Base-by-base conservation (phyloP, 2,113 vertebrate species). In the Pogonocichla stellata region DNA sequence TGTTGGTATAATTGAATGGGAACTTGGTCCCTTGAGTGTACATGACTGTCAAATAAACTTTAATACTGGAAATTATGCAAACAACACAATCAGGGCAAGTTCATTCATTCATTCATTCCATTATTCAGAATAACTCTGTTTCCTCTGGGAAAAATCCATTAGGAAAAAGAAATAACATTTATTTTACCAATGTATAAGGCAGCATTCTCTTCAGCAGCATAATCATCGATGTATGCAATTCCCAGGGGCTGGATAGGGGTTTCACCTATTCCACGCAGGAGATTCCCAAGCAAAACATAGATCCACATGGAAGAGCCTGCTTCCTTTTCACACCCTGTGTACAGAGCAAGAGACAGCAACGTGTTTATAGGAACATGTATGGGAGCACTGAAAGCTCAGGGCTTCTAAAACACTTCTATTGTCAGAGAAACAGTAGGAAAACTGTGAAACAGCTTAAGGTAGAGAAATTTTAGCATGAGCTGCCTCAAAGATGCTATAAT, bases 161-260 rank as follows among this genome's bases (percentile, higher is more conserved):
- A 53, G 14, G 43, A 70, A 77, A 78, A 66, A 56, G 14, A 34
- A 16, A 18, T 22, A 23, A 10, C 14, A 61, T 72, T 78, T 90
- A 11, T 38, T n/a, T 97, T 97, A 99, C 99, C 99, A 62, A 99
- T 98, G 90, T 99, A 99, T 71, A 99, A 98, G 31, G 99, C 98
- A 7, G 98, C 98, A 36, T 99, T 99, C 71, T 99, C 99, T 88
- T 99, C 98, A 60, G 84, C 94, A 66, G 99, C 98, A 71, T 99
- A 99, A 96, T 99, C 99, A 93, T 99, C 99, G 26, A 99, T 97
- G 78, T 99, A 99, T 58, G 99, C 96, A 25, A 99, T 97, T 31
- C 99, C 99, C 80, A 99, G 93, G 22, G 99, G 99, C 96, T 99
- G 98, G 91, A 99, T 98, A 6, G 99, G 99, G 26, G 99, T 99